Conservation (phyloP, 2,888 invertebrate genomes). For the Tenodera sinensis region DNA sequence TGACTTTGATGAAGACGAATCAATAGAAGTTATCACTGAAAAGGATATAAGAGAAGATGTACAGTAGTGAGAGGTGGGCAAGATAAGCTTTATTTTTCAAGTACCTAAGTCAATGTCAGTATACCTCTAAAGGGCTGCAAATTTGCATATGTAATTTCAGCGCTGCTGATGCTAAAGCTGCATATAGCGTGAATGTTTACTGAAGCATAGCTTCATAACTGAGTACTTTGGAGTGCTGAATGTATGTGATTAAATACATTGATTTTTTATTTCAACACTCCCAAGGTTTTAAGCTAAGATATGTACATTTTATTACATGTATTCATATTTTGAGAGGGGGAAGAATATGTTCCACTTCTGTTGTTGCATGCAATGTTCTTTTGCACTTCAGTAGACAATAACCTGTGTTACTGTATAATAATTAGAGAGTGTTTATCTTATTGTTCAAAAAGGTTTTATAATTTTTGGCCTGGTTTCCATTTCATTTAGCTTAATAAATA, state of each 20-base stretch:
- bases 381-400: not conserved
- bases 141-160: not conserved
- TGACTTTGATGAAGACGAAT: constrained; percentile 23
- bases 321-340: not conserved
- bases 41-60: not conserved
- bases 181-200: not conserved
- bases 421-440: not conserved
- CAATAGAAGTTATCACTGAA: not conserved
- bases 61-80: not conserved
- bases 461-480: not conserved
- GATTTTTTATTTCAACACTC: not conserved
- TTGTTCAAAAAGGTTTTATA: not conserved
- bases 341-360: not conserved
- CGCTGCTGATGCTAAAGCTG: not conserved
- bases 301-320: not conserved
- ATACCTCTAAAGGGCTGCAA: not conserved
- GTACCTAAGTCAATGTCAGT: not conserved
- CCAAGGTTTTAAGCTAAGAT: not conserved
- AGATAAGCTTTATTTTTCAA: not conserved
- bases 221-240: not conserved
- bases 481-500: not conserved
- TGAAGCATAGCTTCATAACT: not conserved
- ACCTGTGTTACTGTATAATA: not conserved
- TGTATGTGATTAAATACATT: not conserved
- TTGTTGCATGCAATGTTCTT: not conserved